Base-by-base conservation (phyloP, 1,140 invertebrate genomes). In the Riptortus pedestris region DNA sequence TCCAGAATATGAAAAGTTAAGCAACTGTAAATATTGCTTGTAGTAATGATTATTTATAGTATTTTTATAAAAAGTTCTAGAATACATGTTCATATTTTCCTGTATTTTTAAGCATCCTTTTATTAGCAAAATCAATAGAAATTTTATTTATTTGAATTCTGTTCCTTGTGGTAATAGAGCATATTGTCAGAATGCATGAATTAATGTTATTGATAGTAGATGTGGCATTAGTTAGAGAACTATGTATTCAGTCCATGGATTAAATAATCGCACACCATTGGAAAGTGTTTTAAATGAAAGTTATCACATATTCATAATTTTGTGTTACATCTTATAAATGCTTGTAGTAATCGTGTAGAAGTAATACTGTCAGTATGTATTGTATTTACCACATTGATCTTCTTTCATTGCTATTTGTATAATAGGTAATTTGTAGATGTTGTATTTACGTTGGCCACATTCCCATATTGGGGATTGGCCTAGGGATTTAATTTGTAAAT, bases 391-490 rank as follows among this genome's bases (percentile, higher is more conserved):
- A 48, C 27, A 18, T 47, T 47, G 43, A 45, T 62, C 60, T 24
- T 28, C 26, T n/a, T 27, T 52, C 33, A 62, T 51, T 60, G 33
- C 45, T 64, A 47, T 51, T 62, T 62, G 51, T 67, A 62, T 43
- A 24, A 67, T 67, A 62, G 60, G n/a, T 20, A 18, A 65, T 38
- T 57, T 52, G 31, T 63, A 63, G 47, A 31, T 66, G 20, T 57
- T 66, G 51, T 63, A 52, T 63, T 65, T 47, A 65, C 61, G 28
- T 64, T 38, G 38, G 26, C 43, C 60, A 57, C 18, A 28, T 65
- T 60, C 67, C 67, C 67, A 67, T 58, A 67, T 67, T 67, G 67
- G 67, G 67, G 58, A 52, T 45, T 60, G 52, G 60, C 57, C 60
- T 65, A 33, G 60, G 62, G 48, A 65, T 67, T 65, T 60, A 33